Evolutionary conservation across 1,140 invertebrate genomes (phyloP).

Genomic region (Drepana arcuata): DNA sequence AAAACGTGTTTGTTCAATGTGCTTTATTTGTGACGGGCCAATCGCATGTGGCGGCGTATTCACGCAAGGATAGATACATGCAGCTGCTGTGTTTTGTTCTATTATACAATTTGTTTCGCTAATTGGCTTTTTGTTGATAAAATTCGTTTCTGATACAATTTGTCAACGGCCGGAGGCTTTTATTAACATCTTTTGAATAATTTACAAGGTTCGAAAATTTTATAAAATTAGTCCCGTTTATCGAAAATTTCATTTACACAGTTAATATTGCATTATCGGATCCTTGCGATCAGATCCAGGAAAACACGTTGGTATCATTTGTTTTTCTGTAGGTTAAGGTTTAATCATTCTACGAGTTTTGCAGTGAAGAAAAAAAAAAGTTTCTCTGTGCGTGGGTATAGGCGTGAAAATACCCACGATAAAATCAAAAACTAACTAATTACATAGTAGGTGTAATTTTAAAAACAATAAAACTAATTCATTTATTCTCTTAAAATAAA

Average conservation of each 20-base stretch:
- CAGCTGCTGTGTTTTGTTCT: slow-evolving; percentile 22
- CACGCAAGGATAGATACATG: slow-evolving; percentile 18
- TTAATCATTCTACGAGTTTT: no score
- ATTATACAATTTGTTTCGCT: slow-evolving; percentile 21
- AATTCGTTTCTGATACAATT: no score
- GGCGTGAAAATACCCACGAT: not conserved
- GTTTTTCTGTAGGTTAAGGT: no score
- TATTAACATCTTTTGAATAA: not conserved
- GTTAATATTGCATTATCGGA: no score
- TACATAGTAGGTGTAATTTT: not conserved
- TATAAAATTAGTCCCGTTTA: not conserved
- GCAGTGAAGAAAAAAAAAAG: no score
- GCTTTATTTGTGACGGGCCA: not conserved
- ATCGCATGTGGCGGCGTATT: slow-evolving; percentile 10
- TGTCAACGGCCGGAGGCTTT: no score
- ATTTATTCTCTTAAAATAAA: not conserved
- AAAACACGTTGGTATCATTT: no score
- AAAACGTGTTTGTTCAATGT: not conserved
- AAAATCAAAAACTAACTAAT: not conserved
- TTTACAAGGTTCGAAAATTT: not conserved
- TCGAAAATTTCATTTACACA: not conserved
- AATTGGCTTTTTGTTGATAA: slow-evolving; percentile 26
- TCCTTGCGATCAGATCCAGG: no score
- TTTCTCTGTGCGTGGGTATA: no score
- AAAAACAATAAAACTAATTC: not conserved